Conservation (phyloP, 2,113 vertebrate genomes). For the Terrapene triunguis region DNA sequence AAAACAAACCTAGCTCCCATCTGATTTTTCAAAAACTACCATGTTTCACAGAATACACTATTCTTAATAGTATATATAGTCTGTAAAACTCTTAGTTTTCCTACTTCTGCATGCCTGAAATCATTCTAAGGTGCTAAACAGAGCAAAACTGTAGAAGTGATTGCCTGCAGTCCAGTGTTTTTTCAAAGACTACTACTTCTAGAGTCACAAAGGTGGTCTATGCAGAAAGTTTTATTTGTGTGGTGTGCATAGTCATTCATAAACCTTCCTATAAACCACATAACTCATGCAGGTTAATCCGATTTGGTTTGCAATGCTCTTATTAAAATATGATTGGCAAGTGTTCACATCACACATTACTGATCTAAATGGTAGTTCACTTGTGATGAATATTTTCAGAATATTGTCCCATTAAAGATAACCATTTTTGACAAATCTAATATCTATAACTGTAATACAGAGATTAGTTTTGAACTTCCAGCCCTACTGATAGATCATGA, state of each 20-base stretch:
- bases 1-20: neutral
- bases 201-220: neutral
- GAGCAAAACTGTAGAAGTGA: neutral
- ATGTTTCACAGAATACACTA: neutral
- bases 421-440: slow-evolving; percentile 18
- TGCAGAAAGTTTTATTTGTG: neutral
- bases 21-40: slow-evolving; percentile 1
- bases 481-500: neutral
- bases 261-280: neutral
- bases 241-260: neutral
- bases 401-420: neutral
- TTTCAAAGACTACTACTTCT: neutral
- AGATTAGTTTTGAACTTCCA: neutral
- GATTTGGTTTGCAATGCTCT: neutral
- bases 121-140: neutral
- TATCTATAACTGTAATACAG: slow-evolving; percentile 6
- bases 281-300: neutral
- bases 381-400: slow-evolving; percentile 40
- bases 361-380: neutral
- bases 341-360: neutral
- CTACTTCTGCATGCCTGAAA: neutral
- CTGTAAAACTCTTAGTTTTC: neutral
- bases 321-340: slow-evolving; percentile 1
- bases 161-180: neutral
- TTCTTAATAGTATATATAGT: neutral